These are phyloP conservation scores for Polydrusus tereticollis DNA, from an alignment of 2,888 invertebrate species.

Conservation along the genomic window DNA sequence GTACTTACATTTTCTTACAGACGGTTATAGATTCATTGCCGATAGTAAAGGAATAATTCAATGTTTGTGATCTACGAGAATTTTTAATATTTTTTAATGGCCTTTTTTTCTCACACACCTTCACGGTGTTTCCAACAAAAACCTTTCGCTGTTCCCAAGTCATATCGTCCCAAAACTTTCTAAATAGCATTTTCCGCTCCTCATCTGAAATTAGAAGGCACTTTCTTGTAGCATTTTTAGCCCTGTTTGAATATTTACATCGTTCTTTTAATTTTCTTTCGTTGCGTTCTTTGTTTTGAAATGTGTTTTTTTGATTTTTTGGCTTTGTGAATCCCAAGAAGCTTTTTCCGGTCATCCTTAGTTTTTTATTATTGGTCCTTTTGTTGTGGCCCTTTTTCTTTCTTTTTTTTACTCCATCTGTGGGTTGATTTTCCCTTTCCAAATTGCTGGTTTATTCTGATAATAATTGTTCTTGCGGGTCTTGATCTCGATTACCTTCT, in stretches of 20 bases:
- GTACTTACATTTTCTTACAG: conserved; percentile 19
- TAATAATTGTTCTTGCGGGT: not conserved
- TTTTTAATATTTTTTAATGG: conserved; percentile 3
- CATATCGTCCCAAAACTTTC: not conserved
- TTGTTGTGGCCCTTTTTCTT: conserved; percentile 23
- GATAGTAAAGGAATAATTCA: conserved; percentile 13
- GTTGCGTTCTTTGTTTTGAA: conserved; percentile 15
- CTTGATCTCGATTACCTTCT: conserved; percentile 7
- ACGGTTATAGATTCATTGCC: conserved; percentile 1
- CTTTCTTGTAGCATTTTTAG: conserved; percentile 16
- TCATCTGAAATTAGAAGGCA: not conserved
- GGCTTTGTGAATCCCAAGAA: conserved; percentile 30
- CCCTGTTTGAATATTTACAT: conserved; percentile 12
- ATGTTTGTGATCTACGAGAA: conserved; percentile 17
- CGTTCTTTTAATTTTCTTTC: conserved; percentile 18
- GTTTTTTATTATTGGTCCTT: conserved; percentile 25
- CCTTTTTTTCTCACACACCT: conserved; percentile 10
- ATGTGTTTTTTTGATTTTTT: conserved; percentile 23
- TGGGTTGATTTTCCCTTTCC: not conserved
- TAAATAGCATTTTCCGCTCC: not conserved
- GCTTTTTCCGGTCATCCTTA: conserved; percentile 24
- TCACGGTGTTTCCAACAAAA: conserved; percentile 22
- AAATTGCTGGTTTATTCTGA: not conserved
- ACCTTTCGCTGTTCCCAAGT: conserved; percentile 10
- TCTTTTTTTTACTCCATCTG: conserved; percentile 12